Percentiles rank a stretch among this genome's conserved stretches.
These are phyloP conservation scores for Cepaea hortensis DNA, from an alignment of 2,888 invertebrate species.

Conservation along the genomic window DNA sequence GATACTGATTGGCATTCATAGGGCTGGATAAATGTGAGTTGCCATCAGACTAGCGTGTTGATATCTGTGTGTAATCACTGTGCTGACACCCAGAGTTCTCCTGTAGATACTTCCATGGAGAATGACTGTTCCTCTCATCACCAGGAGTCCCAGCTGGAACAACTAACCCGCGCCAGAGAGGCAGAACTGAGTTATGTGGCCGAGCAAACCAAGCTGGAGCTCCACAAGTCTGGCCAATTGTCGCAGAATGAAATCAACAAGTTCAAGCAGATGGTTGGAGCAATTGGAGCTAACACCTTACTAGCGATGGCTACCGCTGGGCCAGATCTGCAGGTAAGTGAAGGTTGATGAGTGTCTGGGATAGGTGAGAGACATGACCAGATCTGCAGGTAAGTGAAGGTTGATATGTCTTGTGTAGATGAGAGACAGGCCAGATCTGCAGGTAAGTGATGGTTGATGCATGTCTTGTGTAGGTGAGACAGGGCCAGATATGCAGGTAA, in stretches of 20 bases:
- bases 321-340: slow-evolving; percentile 76
- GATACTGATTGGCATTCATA: too few relatives aligned
- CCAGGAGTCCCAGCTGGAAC: slow-evolving; percentile 76
- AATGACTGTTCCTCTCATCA: background rate
- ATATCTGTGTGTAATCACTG: too few relatives aligned
- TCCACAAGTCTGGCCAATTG: slow-evolving; percentile 74
- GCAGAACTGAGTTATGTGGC: slow-evolving; percentile 76
- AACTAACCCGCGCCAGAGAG: slow-evolving; percentile 76
- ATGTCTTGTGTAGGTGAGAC: too few relatives aligned
- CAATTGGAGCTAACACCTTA: slow-evolving; percentile 77
- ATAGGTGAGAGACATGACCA: background rate
- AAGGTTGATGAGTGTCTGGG: too few relatives aligned
- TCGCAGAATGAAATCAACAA: slow-evolving; percentile 76
- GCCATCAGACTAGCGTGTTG: too few relatives aligned
- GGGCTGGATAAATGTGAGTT: too few relatives aligned
- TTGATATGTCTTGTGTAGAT: background rate
- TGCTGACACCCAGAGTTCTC: background rate
- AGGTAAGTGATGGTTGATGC: too few relatives aligned
- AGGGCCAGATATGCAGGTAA: too few relatives aligned
- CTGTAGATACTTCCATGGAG: background rate
- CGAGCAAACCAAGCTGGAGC: slow-evolving; percentile 76
- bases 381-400: background rate
- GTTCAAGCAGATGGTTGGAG: slow-evolving; percentile 76
- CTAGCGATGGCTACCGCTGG: slow-evolving; percentile 76
- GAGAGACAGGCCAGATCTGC: background rate